A percentile compares a stretch with the other conserved stretches of the same genome.
Conservation (phyloP, 1,140 invertebrate genomes). For the Hycleus phaleratus region DNA sequence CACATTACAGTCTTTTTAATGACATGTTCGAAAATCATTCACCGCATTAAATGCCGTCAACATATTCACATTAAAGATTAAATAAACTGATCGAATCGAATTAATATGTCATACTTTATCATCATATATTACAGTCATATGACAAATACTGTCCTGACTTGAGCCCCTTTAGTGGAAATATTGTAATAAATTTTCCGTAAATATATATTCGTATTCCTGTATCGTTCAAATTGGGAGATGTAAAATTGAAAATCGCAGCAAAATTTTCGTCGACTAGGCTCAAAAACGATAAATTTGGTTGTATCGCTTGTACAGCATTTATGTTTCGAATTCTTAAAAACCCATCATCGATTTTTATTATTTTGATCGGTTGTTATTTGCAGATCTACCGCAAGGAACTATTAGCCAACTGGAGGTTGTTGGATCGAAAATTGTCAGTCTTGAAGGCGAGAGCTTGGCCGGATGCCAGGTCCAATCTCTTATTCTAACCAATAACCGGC, state of each 20-base stretch:
- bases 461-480: conserved; percentile 38
- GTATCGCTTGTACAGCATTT: too few species aligned
- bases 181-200: conserved; percentile 11
- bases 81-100: conserved; percentile 5
- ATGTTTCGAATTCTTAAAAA: too few species aligned
- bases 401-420: conserved; percentile 37
- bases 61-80: too few species aligned
- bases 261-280: not conserved
- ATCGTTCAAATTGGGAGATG: conserved; percentile 11
- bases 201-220: not conserved
- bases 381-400: conserved; percentile 36
- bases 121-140: conserved; percentile 7
- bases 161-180: conserved; percentile 7
- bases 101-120: conserved; percentile 12
- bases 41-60: too few species aligned
- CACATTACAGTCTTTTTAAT: too few species aligned
- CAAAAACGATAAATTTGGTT: too few species aligned
- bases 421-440: conserved; percentile 30
- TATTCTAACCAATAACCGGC: conserved; percentile 36
- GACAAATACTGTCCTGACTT: conserved; percentile 3
- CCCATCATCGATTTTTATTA: too few species aligned
- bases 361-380: conserved; percentile 19
- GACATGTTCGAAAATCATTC: too few species aligned
- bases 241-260: not conserved
- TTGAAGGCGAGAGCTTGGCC: conserved; percentile 35